phyloP scores from a whole-genome alignment of 2,797 vertebrate genomes.

The Chaunax sp. region DNA sequence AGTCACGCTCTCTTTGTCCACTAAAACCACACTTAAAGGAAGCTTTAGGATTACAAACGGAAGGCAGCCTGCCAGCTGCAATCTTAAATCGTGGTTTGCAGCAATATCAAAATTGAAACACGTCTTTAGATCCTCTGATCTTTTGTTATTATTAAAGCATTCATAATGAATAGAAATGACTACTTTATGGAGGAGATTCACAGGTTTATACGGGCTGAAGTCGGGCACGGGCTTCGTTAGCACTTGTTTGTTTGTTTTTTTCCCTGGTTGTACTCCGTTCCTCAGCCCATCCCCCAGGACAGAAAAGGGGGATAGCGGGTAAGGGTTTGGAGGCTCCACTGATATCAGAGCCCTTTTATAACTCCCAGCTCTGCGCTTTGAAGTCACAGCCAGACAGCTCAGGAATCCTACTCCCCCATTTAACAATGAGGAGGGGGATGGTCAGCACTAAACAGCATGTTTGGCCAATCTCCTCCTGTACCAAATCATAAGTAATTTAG shows the following conservation, averaged over 20 bases:
- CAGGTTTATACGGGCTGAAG: conserved; percentile 33
- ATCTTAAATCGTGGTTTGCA: conserved; percentile 40
- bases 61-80: conserved; percentile 45
- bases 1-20: conserved; percentile 56
- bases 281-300: conserved; percentile 67
- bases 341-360: conserved; percentile 87
- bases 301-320: conserved; percentile 62
- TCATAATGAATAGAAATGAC: conserved; percentile 15
- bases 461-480: conserved; percentile 67
- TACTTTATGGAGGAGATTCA: conserved; percentile 31
- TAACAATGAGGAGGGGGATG: conserved; percentile 76
- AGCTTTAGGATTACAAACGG: conserved; percentile 31
- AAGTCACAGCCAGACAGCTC: conserved; percentile 84
- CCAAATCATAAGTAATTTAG: conserved; percentile 67
- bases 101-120: conserved; percentile 65
- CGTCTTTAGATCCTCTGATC: conserved; percentile 47
- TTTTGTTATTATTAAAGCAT: conserved; percentile 54
- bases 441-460: conserved; percentile 61
- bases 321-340: conserved; percentile 79
- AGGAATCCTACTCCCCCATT: conserved; percentile 83
- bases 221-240: conserved; percentile 19
- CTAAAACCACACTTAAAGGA: conserved; percentile 28
- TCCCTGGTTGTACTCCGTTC: conserved; percentile 36
- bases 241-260: conserved; percentile 1
- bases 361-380: conserved; percentile 84